Base-by-base conservation (phyloP, 2,888 invertebrate genomes). In the Cepaea hortensis region DNA sequence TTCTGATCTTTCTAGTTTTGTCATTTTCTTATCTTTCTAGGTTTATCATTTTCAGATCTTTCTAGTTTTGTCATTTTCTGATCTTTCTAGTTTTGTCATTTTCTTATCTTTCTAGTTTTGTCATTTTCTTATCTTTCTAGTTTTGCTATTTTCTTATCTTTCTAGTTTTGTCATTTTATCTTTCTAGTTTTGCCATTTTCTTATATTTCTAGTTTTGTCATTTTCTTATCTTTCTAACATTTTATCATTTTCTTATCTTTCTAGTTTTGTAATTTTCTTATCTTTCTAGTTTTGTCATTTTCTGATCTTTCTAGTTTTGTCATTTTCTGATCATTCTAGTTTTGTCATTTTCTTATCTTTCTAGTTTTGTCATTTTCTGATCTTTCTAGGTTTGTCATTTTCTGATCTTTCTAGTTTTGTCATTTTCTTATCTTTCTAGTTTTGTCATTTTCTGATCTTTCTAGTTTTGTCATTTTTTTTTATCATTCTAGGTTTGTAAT, bases 331-430 rank as follows among this genome's bases (percentile, higher is more conserved):
- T 61, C 61, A 15, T 35, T 35, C 18, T 18, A 48, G 7, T 15
- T 48, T 13, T n/a, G 48, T 65, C 46, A 20, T 23, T 50, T 76
- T 62, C 62, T 84, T n/a, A 48, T 65, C 48, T 77, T 84, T 77
- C n/a, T 73, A 55, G 4, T 6, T 23, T 50, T 73, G 50, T 83
- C 50, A 55, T 72, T 83, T 50, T 82, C 35, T 82, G 4, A 50
- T 72, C 48, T 20, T 65, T 72, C 55, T 50, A 72, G 50, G n/a
- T n/a, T n/a, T n/a, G n/a, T n/a, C n/a, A n/a, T n/a, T n/a, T 72
- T 20, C 23, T 72, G 48, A 46, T 72, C 48, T 83, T n/a, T 83
- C 83, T 83, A n/a, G n/a, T n/a, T n/a, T 72, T 65, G 50, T 73
- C 6, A 73, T 72, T 50, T 73, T 83, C 73, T 83, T 20, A 20